Evolutionary conservation across 2,797 vertebrate genomes (phyloP), one percentile per base, ranked within the genome.

Genomic region (Trematomus bernacchii): DNA sequence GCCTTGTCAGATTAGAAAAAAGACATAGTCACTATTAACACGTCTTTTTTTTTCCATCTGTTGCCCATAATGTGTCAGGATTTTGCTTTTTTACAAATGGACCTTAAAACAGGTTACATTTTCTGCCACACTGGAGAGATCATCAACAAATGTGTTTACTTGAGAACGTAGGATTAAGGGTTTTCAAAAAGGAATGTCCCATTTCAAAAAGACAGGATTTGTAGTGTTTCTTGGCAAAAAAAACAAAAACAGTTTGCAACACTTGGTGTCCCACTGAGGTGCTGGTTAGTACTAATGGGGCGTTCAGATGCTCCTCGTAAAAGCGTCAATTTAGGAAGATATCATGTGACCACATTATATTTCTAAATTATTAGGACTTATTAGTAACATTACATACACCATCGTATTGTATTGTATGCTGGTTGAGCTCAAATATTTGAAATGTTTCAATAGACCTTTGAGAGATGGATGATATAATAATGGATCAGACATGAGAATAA

Each of bases 291-390:
- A 37, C 71, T 67, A 71, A 83, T 68, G 67, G 71, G 47, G 71
- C 71, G 16, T 68, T 74, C 19, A 71, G 58, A 51, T 71, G 21
- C 42, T 58, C 21, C 47, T 74, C 55, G 23, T 83, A 67, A 71
- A 79, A 59, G 21, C 53, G 65, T 57, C 72, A 50, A 57, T 57
- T 30, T 59, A 33, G 15, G 5, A 61, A 72, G 73, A 77, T 57
- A 50, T 54, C 43, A 55, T 4, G 3, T 67, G 67, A 19, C 47
- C n/a, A 47, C 30, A 15, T 63, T 14, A 10, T 11, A 33, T 48
- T 62, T 40, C 30, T 33, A 33, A 33, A 33, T 33, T 4, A 33
- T 23, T 23, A 23, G 23, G 23, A 23, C 23, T 23, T 23, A n/a
- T n/a, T n/a, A 33, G 7, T 37, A 37, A 37, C 33, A 37, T 37